Base-by-base conservation (phyloP, 2,888 invertebrate species). In the Stegana nigrithorax region DNA sequence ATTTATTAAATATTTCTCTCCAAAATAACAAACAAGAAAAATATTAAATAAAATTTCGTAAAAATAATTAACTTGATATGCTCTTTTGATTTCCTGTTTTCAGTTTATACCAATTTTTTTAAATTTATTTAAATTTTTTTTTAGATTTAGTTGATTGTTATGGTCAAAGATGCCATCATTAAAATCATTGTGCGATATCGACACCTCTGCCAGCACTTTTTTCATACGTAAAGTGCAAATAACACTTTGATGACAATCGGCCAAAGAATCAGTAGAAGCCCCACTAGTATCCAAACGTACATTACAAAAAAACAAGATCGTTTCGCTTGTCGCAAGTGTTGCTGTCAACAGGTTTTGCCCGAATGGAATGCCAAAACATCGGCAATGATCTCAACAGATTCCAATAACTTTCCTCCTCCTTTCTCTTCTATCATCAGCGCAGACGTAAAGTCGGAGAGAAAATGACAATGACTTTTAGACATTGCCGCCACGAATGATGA, bases 141-240 rank as follows among this genome's bases (percentile, higher is more conserved):
- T 53, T 60, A 26, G 36, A 21, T 6, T 44, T 44, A 44, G 27
- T 17, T 36, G n/a, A 21, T 25, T 23, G 25, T 25, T n/a, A 12
- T 53, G 42, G 36, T 17, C 50, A 42, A 29, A 70, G 79, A 75
- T 75, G 73, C 75, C 75, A 75, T 75, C 75, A 75, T 76, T 76
- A 76, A 79, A 76, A 79, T 64, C 80, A 76, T 76, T 79, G 75
- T 75, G 80, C 75, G 75, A 79, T 76, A 76, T 76, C 75, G 75
- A 76, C 75, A 76, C 75, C 75, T 79, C 65, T 68, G 62, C 58
- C 71, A 76, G 65, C 79, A 78, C 79, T 69, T 69, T 68, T 68
- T 69, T 64, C 59, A 25, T 26, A 55, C n/a, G 25, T 36, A 32
- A 55, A 32, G 17, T 17, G 19, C 19, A 36, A 32, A 55, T 55